These are phyloP conservation scores for Microtus montanus DNA, from an alignment of 2,113 vertebrate species.

Conservation along the genomic window DNA sequence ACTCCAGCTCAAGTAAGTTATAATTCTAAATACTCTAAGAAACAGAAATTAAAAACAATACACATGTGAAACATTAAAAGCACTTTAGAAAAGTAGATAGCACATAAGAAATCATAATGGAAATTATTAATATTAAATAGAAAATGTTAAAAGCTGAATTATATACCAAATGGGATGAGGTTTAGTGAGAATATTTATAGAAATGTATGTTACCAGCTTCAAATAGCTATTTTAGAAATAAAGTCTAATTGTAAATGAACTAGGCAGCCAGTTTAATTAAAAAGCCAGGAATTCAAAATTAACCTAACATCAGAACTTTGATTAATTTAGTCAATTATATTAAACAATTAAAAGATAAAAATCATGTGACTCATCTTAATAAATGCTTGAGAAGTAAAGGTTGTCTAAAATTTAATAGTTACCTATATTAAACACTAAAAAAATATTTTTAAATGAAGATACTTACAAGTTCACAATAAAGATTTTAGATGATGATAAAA, in stretches of 20 bases:
- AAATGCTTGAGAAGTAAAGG: neutral
- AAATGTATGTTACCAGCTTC: neutral
- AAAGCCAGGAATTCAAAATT: constrained; percentile 60
- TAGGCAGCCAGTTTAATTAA: constrained; percentile 37
- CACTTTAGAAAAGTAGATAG: neutral
- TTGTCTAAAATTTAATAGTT: constrained; percentile 31
- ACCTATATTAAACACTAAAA: neutral
- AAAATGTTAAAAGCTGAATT: constrained; percentile 39
- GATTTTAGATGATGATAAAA: constrained; percentile 4
- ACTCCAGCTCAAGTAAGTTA: neutral
- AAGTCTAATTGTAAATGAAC: constrained; percentile 45
- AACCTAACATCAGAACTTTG: constrained; percentile 57
- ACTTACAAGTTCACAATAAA: neutral
- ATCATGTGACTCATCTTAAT: constrained; percentile 50
- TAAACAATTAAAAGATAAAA: constrained; percentile 65
- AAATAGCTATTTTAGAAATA: constrained; percentile 37
- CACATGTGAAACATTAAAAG: constrained; percentile 4
- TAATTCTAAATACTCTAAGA: constrained; percentile 20
- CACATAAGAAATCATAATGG: neutral
- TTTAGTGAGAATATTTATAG: neutral
- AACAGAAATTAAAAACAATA: constrained; percentile 6
- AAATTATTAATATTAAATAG: constrained; percentile 1
- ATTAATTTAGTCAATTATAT: constrained; percentile 52
- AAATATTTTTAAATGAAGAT: neutral
- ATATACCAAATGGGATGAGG: neutral